Evolutionary conservation across 1,140 invertebrate species (phyloP).

Genomic region (Atta texana): DNA sequence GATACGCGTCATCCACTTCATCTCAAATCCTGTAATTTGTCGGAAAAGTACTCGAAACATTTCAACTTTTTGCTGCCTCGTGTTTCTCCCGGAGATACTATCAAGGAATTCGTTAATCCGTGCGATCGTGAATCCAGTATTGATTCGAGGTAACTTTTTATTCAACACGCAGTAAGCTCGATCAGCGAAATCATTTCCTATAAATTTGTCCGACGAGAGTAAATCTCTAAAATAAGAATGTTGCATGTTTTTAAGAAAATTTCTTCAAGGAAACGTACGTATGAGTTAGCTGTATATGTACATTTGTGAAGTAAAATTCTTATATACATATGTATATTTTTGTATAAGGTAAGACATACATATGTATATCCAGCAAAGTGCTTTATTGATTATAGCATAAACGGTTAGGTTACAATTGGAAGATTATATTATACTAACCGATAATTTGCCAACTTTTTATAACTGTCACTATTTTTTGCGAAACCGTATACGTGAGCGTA

Average conservation of each 20-base stretch:
- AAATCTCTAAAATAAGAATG: conserved; percentile 75
- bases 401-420: no score
- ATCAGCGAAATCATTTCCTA: conserved; percentile 91
- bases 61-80: conserved; percentile 84
- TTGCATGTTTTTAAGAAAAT: background rate
- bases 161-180: conserved; percentile 90
- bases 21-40: conserved; percentile 88
- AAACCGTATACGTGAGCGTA: conserved; percentile 91
- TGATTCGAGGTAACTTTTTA: conserved; percentile 87
- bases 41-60: conserved; percentile 79
- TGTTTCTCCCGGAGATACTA: conserved; percentile 87
- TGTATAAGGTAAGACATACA: no score
- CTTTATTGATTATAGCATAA: no score
- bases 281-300: background rate
- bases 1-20: conserved; percentile 96
- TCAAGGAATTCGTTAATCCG: conserved; percentile 91
- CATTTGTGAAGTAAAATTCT: background rate
- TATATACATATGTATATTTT: background rate
- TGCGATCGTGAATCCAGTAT: conserved; percentile 87
- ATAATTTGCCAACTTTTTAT: conserved; percentile 89
- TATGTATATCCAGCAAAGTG: no score
- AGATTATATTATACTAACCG: conserved; percentile 70
- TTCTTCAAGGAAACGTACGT: background rate
- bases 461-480: conserved; percentile 89
- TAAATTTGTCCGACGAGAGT: conserved; percentile 77